Percentiles rank a stretch among this genome's conserved stretches.
Conservation (phyloP, 1,140 invertebrate species). For the Pogonomyrmex barbatus region DNA sequence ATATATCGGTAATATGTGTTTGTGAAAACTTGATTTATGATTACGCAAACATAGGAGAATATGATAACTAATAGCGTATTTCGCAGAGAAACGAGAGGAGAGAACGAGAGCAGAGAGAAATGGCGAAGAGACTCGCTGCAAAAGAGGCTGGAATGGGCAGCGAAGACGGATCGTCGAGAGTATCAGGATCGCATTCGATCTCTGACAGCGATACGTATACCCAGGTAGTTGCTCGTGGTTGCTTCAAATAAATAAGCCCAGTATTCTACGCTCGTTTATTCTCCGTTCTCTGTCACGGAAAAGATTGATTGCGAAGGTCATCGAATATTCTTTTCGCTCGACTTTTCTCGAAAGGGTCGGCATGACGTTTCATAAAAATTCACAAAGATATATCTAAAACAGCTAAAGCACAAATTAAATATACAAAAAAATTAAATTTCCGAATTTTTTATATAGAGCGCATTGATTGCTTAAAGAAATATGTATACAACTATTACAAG, state of each 20-base stretch:
- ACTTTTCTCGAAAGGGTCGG: not conserved
- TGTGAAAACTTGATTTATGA: not conserved
- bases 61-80: conserved; percentile 15
- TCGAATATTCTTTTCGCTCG: not conserved
- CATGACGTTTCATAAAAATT: not conserved
- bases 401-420: not conserved
- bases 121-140: conserved; percentile 88
- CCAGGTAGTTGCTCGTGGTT: conserved; percentile 86
- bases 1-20: not conserved
- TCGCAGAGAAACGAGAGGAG: conserved; percentile 92
- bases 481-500: not conserved
- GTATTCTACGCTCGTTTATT: conserved; percentile 5
- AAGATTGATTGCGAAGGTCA: conserved; percentile 16
- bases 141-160: conserved; percentile 86
- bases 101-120: conserved; percentile 94
- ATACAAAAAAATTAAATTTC: not conserved
- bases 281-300: not conserved
- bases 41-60: not conserved
- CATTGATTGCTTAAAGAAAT: not conserved
- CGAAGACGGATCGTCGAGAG: conserved; percentile 88
- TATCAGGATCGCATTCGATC: conserved; percentile 87
- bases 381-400: not conserved
- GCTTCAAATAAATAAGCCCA: conserved; percentile 10
- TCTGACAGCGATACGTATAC: conserved; percentile 90
- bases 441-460: not conserved